Conservation (phyloP, 64 coral and sea anemone genomes). For the Montipora foliosa region DNA sequence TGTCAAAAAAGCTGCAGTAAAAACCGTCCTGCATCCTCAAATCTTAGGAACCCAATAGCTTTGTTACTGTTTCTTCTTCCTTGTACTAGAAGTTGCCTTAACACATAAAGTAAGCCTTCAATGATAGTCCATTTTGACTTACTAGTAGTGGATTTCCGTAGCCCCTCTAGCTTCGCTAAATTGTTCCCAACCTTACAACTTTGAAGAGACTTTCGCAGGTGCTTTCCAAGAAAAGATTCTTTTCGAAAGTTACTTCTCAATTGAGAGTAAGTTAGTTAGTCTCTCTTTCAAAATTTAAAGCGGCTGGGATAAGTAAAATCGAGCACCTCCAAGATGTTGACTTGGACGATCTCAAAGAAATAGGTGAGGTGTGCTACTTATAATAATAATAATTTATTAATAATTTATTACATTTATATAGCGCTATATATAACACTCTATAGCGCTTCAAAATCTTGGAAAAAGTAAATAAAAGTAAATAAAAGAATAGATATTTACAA, state of each 20-base stretch:
- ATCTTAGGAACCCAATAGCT: slow-evolving; percentile 67
- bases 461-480: too few relatives aligned
- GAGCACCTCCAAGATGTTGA: not conserved
- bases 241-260: slow-evolving; percentile 6
- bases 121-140: not conserved
- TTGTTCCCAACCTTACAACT: slow-evolving; percentile 51
- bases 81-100: slow-evolving; percentile 33
- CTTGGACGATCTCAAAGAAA: too few relatives aligned
- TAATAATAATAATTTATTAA: not conserved
- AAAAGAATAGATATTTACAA: too few relatives aligned
- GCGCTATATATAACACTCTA: too few relatives aligned
- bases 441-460: too few relatives aligned
- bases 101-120: slow-evolving; percentile 6
- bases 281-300: too few relatives aligned
- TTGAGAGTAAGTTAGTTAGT: slow-evolving; percentile 14
- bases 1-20: slow-evolving; percentile 74
- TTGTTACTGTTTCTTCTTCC: slow-evolving; percentile 20
- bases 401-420: too few relatives aligned
- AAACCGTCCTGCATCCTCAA: slow-evolving; percentile 72
- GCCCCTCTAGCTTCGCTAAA: too few relatives aligned
- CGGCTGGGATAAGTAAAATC: too few relatives aligned
- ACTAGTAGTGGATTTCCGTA: slow-evolving; percentile 52
- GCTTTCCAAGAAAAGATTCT: slow-evolving; percentile 29
- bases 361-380: not conserved
- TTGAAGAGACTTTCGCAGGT: slow-evolving; percentile 63